Percentiles rank a stretch among this genome's conserved stretches.
These are phyloP conservation scores for Danaus plexippus DNA, from an alignment of 1,140 invertebrate genomes.

Conservation along the genomic window DNA sequence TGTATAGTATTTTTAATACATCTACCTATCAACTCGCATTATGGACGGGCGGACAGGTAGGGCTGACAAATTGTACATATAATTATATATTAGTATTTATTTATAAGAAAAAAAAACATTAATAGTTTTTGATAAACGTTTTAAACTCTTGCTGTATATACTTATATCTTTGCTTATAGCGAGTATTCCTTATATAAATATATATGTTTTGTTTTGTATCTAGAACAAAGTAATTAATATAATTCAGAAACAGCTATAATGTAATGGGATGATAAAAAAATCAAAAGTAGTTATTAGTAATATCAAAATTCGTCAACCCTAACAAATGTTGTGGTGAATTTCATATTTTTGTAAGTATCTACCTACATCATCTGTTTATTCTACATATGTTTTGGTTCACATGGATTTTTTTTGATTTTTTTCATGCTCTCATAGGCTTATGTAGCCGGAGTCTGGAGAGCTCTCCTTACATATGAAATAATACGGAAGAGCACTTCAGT, in stretches of 20 bases:
- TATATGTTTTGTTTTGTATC: too few species aligned
- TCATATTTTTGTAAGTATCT: conserved; percentile 73
- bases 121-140: too few species aligned
- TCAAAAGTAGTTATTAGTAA: too few species aligned
- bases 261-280: too few species aligned
- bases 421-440: conserved; percentile 70
- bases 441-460: conserved; percentile 29
- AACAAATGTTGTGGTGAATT: conserved; percentile 71
- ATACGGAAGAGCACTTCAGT: conserved; percentile 25
- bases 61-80: conserved; percentile 23
- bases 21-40: conserved; percentile 71
- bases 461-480: conserved; percentile 31
- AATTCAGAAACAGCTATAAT: too few species aligned
- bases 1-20: conserved; percentile 72
- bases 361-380: conserved; percentile 69
- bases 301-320: conserved; percentile 36
- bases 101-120: too few species aligned
- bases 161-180: too few species aligned
- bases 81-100: too few species aligned
- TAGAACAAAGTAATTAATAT: too few species aligned
- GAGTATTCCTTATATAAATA: too few species aligned
- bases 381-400: conserved; percentile 70
- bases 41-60: conserved; percentile 62
- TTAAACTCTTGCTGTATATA: too few species aligned
- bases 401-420: conserved; percentile 67